These are phyloP conservation scores for Muschampia plurimacula DNA, from an alignment of 2,888 invertebrate genomes.

Conservation along the genomic window DNA sequence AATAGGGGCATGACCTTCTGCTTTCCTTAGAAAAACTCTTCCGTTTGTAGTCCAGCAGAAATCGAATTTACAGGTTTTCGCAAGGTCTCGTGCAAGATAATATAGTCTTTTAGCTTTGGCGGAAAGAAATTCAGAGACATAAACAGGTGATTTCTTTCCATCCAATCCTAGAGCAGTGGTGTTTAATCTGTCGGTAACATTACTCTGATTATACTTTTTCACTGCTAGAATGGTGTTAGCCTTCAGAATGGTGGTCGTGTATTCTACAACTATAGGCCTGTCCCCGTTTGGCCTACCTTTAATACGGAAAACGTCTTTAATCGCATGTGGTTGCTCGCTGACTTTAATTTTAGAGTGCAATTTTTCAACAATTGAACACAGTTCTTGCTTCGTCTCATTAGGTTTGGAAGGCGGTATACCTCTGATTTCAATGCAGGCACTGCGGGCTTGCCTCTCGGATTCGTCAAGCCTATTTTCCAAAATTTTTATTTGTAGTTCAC, in stretches of 20 bases:
- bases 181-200: not conserved
- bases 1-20: not conserved
- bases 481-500: not conserved
- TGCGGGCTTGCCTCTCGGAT: not conserved
- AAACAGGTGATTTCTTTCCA: not conserved
- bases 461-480: not conserved
- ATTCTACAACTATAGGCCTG: not conserved
- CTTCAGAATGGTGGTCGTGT: not conserved
- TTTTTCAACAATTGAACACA: not conserved
- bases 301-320: not conserved
- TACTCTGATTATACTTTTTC: not conserved
- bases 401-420: not conserved
- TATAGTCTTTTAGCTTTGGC: not conserved
- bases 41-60: not conserved
- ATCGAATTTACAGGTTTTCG: slow-evolving; percentile 1
- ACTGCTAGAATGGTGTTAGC: not conserved
- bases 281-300: not conserved
- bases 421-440: not conserved
- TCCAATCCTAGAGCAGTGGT: not conserved
- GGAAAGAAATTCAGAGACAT: not conserved
- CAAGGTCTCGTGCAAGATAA: not conserved
- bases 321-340: not conserved
- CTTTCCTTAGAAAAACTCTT: not conserved
- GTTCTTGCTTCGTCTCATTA: not conserved
- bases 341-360: not conserved